Evolutionary conservation across 2,888 invertebrate genomes (phyloP).

Genomic region (Eugnorisma glareosa): DNA sequence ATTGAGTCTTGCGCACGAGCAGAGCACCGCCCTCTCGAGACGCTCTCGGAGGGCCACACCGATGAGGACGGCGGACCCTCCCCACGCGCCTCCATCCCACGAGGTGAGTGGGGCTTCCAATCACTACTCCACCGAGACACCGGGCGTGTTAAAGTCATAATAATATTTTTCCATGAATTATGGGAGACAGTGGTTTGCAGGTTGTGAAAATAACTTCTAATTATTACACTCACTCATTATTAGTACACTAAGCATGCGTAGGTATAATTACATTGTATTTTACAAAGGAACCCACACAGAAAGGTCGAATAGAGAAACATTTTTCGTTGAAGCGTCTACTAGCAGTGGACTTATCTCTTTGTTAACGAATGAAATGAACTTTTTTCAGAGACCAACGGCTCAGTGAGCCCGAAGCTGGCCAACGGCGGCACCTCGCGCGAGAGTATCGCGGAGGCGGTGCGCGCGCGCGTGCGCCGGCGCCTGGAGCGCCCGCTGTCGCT

Average conservation of each 20-base stretch:
- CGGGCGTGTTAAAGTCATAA: not conserved
- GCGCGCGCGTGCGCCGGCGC: slow-evolving; percentile 77
- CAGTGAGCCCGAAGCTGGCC: slow-evolving; percentile 66
- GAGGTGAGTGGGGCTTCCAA: slow-evolving; percentile 67
- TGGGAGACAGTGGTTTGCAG: not conserved
- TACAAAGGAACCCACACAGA: not conserved
- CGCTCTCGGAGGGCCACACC: slow-evolving; percentile 81
- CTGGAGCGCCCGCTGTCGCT: slow-evolving; percentile 82
- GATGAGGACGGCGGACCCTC: slow-evolving; percentile 81
- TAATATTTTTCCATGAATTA: not conserved
- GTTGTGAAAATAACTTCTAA: not conserved
- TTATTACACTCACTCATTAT: not conserved
- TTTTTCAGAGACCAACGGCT: slow-evolving; percentile 76
- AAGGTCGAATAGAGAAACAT: not conserved
- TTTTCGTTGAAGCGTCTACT: not conserved
- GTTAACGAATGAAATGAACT: not conserved
- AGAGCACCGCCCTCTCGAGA: slow-evolving; percentile 78
- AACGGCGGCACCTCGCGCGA: slow-evolving; percentile 75
- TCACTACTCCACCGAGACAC: not conserved
- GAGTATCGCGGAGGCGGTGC: slow-evolving; percentile 79
- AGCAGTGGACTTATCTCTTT: not conserved
- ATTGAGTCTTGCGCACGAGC: slow-evolving; percentile 36
- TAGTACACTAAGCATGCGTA: too few species aligned
- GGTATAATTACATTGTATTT: too few species aligned
- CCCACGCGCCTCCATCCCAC: slow-evolving; percentile 77